Conservation (phyloP, 2,797 vertebrate genomes). For the Gorsachius magnificus region DNA sequence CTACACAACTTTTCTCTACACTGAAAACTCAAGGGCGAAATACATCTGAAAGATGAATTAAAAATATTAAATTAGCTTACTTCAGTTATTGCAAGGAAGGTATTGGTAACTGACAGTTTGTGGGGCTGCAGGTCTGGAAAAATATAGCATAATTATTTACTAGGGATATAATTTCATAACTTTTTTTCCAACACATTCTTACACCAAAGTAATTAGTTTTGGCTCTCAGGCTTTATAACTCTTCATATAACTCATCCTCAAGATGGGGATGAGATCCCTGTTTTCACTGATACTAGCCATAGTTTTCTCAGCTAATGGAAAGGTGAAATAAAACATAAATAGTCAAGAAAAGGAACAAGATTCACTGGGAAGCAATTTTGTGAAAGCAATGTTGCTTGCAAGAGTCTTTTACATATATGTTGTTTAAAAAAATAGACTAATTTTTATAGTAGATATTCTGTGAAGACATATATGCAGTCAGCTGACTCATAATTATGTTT, state of each 20-base stretch:
- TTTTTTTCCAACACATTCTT: background rate
- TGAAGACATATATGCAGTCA: background rate
- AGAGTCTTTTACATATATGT: background rate
- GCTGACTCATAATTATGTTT: background rate
- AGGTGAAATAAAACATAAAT: background rate
- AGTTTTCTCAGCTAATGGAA: background rate
- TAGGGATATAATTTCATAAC: background rate
- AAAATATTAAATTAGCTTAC: background rate
- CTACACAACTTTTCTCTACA: background rate
- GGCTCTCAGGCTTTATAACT: background rate
- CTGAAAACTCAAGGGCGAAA: background rate
- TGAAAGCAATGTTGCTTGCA: background rate
- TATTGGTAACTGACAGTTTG: background rate
- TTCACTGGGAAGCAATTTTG: background rate
- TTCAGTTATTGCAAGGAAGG: background rate
- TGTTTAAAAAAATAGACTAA: background rate
- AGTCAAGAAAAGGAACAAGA: background rate
- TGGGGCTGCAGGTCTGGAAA: background rate
- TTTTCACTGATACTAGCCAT: background rate
- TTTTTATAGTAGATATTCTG: background rate
- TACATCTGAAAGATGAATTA: background rate
- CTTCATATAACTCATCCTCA: background rate
- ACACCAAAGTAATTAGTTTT: background rate
- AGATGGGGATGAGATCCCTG: background rate
- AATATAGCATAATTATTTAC: background rate